Percentiles rank a stretch among this genome's conserved stretches.
Evolutionary conservation across 1,140 invertebrate species (phyloP).

Genomic region (Neuroterus valhalla): DNA sequence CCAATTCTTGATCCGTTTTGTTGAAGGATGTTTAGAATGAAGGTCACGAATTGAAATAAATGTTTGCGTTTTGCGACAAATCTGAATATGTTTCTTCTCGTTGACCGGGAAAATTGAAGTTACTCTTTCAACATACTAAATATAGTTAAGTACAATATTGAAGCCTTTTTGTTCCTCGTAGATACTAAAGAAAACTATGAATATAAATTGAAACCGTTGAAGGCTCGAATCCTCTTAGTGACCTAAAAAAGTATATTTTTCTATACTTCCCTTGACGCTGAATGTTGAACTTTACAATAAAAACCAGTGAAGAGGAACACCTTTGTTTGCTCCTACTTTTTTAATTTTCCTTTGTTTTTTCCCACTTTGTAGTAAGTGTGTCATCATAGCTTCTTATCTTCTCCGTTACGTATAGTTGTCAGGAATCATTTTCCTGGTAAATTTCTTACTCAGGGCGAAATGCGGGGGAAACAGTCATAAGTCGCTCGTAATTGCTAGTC

Average conservation of each 20-base stretch:
- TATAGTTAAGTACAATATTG: no score
- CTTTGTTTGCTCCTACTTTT: constrained; percentile 9
- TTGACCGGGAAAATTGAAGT: no score
- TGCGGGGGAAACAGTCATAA: constrained; percentile 25
- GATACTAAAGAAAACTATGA: not conserved
- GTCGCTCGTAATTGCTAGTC: constrained; percentile 34
- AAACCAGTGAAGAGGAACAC: constrained; percentile 17
- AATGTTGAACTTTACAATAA: not conserved
- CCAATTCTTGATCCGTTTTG: no score
- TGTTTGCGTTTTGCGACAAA: no score
- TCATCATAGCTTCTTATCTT: not conserved
- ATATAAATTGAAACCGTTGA: not conserved
- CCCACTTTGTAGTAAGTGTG: not conserved
- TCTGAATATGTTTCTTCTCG: no score
- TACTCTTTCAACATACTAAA: no score
- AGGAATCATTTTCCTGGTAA: constrained; percentile 33
- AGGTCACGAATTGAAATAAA: no score
- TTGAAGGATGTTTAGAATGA: no score
- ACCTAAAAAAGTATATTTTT: not conserved
- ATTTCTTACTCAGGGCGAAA: constrained; percentile 32
- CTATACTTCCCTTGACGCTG: not conserved
- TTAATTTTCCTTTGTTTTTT: not conserved
- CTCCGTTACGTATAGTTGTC: constrained; percentile 31
- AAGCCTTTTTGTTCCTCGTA: no score
- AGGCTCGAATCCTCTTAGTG: not conserved